phyloP scores from a whole-genome alignment of 2,797 vertebrate species.

The Thalassophryne amazonica region DNA sequence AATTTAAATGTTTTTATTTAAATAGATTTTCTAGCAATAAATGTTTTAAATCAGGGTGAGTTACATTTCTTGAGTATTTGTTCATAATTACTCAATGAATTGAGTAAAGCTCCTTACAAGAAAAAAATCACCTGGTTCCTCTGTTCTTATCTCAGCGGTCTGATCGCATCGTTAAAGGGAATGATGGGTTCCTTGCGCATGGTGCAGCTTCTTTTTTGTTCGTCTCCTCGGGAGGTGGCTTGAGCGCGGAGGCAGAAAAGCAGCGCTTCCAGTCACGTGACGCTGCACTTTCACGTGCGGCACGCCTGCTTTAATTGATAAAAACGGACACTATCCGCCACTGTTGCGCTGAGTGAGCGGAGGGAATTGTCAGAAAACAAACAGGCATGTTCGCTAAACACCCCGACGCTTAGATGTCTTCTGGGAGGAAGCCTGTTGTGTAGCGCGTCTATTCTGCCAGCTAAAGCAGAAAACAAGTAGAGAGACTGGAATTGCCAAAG shows the following conservation, averaged over 20 bases:
- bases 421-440: constrained; percentile 60
- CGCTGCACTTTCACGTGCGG: constrained; percentile 33
- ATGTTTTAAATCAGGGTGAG: too few relatives aligned
- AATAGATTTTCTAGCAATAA: too few relatives aligned
- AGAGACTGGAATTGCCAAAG: constrained; percentile 76
- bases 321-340: constrained; percentile 35
- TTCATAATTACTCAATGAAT: constrained; percentile 72
- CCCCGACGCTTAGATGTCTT: constrained; percentile 55
- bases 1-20: too few relatives aligned
- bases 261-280: constrained; percentile 12
- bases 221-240: constrained; percentile 25
- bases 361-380: constrained; percentile 49
- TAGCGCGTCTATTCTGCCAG: constrained; percentile 59
- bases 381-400: constrained; percentile 53
- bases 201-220: constrained; percentile 24
- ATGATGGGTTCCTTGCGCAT: constrained; percentile 43
- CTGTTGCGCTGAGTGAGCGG: constrained; percentile 13
- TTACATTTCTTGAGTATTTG: constrained; percentile 50
- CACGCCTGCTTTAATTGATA: constrained; percentile 60
- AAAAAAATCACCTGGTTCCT: constrained; percentile 69
- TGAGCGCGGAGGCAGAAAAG: constrained; percentile 24
- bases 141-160: constrained; percentile 58
- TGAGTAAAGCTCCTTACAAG: constrained; percentile 60
- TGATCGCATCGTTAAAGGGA: constrained; percentile 64
- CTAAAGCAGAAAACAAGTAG: constrained; percentile 64